Evolutionary conservation across 2,888 invertebrate genomes (phyloP), one percentile per base, ranked within the genome.

Genomic region (Ochropacha duplaris): DNA sequence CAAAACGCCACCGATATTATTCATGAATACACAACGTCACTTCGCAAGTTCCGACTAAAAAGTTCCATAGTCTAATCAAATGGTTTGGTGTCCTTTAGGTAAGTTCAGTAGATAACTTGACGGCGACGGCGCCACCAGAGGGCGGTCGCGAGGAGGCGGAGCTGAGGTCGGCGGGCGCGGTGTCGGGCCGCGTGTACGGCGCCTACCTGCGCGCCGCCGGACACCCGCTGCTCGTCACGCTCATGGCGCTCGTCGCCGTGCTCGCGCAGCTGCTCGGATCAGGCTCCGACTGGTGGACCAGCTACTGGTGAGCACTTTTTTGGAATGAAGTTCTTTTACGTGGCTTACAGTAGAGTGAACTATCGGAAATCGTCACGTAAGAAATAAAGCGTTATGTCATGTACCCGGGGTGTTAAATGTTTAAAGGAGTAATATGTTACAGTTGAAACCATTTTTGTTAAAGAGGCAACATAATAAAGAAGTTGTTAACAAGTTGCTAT

Each of bases 271-370:
- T 94, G 6, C 85, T 95, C 44, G 96, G 95, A 1, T 97, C 96
- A 11, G 94, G 94, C 6, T 94, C 95, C 0, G 97, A 97, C 81
- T 97, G 95, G 87, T 97, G 96, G 92, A 94, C 97, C 8, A 94
- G 96, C 6, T 95, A 94, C 76, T 97, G 97, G 97, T 95, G 73
- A 90, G 87, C 59, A 11, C n/a, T n/a, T n/a, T n/a, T n/a, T n/a
- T n/a, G n/a, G n/a, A n/a, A n/a, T n/a, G n/a, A n/a, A n/a, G n/a
- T n/a, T n/a, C n/a, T n/a, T n/a, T n/a, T n/a, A n/a, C n/a, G n/a
- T n/a, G n/a, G n/a, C n/a, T n/a, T n/a, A n/a, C n/a, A n/a, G n/a
- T n/a, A n/a, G n/a, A n/a, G n/a, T n/a, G n/a, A n/a, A n/a, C n/a
- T n/a, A n/a, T n/a, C n/a, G n/a, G n/a, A n/a, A n/a, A n/a, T n/a